phyloP scores from a whole-genome alignment of 1,140 invertebrate species.

The Medauroidea extradentata region DNA sequence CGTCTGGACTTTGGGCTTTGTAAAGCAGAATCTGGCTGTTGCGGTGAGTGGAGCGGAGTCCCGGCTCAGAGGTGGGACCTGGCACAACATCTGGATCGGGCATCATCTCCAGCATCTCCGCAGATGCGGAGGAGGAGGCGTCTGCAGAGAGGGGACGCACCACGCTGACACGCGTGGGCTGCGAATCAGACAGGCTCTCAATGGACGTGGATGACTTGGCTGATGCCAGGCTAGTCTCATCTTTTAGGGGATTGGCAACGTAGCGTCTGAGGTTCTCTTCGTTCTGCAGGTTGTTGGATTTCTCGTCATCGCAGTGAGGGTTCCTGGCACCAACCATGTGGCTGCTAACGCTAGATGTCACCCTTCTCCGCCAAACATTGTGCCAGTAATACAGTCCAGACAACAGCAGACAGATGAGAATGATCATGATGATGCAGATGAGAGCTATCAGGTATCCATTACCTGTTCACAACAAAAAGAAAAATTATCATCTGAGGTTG shows the following conservation, averaged over 20 bases:
- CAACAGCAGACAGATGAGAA: neutral
- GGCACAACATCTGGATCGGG: constrained; percentile 49
- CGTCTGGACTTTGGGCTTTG: constrained; percentile 69
- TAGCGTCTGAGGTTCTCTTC: constrained; percentile 79
- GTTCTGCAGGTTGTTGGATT: constrained; percentile 84
- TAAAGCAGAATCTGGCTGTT: constrained; percentile 60
- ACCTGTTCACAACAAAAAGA: constrained; percentile 5
- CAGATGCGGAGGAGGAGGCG: constrained; percentile 40
- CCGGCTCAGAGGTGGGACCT: constrained; percentile 53
- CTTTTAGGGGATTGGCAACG: constrained; percentile 54
- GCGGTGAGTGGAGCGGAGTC: constrained; percentile 47
- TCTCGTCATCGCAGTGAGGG: constrained; percentile 73
- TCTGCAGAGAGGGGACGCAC: constrained; percentile 53
- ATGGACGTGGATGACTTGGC: constrained; percentile 40
- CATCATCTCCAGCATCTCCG: constrained; percentile 60
- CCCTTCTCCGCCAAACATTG: constrained; percentile 21
- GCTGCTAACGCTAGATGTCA: constrained; percentile 17
- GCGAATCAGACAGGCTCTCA: neutral
- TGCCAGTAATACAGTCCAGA: constrained; percentile 33
- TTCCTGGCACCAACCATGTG: neutral
- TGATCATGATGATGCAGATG: constrained; percentile 47
- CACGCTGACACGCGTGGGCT: constrained; percentile 48
- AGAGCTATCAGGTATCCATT: constrained; percentile 44
- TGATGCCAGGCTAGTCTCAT: constrained; percentile 51
- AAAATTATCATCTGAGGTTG: no score